Conservation (phyloP, 1,140 invertebrate species). For the Aphis gossypii region DNA sequence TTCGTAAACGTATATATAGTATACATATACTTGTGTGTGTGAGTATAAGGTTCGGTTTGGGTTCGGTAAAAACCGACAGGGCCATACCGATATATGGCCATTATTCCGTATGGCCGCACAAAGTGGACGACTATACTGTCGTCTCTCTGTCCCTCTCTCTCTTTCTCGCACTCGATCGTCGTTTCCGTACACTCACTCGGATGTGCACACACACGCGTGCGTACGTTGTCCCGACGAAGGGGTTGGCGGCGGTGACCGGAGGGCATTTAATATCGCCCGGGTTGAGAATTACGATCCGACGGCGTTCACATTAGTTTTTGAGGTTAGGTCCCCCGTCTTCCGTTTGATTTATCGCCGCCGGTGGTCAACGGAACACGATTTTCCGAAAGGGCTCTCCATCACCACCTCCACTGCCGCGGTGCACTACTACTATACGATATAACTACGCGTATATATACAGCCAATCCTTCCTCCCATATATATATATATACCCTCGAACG, state of each 20-base stretch:
- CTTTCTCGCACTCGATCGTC: background rate
- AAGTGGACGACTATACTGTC: background rate
- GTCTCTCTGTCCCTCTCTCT: background rate
- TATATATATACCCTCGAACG: conserved; percentile 32
- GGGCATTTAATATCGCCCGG: conserved; percentile 48
- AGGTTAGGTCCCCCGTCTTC: conserved; percentile 36
- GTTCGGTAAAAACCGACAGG: background rate
- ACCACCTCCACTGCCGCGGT: background rate
- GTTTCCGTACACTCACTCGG: background rate
- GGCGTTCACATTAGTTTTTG: conserved; percentile 55
- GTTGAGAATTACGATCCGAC: conserved; percentile 27
- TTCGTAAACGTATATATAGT: background rate
- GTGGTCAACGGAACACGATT: conserved; percentile 50
- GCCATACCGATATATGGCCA: background rate
- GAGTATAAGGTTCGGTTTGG: background rate
- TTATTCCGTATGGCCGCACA: background rate
- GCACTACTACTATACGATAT: background rate
- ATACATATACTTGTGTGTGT: background rate
- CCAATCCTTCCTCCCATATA: background rate
- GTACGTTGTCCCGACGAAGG: background rate
- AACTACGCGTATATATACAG: background rate
- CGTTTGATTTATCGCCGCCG: conserved; percentile 57
- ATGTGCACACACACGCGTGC: background rate
- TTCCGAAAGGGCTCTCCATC: conserved; percentile 28
- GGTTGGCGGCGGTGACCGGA: background rate